phyloP scores from a whole-genome alignment of 1,140 invertebrate species.

The Sitophilus oryzae region DNA sequence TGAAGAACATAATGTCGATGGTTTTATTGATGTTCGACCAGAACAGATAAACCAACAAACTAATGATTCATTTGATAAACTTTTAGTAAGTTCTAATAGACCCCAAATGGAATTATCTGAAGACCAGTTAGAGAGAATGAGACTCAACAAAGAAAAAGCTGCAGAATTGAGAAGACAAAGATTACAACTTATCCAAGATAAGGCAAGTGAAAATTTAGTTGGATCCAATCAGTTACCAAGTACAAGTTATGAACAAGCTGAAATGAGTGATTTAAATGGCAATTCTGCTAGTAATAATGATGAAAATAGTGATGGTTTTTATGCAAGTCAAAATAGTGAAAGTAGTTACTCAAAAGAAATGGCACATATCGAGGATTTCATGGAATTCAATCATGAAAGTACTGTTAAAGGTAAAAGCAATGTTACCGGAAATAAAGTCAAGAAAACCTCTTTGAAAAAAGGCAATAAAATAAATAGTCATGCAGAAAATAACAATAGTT shows the following conservation, averaged over 20 bases:
- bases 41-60: conserved; percentile 14
- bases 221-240: background rate
- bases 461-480: background rate
- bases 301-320: background rate
- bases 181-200: conserved; percentile 26
- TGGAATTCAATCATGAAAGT: conserved; percentile 5
- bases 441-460: background rate
- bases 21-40: conserved; percentile 18
- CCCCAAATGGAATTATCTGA: conserved; percentile 28
- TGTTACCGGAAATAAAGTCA: background rate
- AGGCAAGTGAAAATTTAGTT: conserved; percentile 21
- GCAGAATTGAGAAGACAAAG: conserved; percentile 33
- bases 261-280: background rate
- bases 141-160: conserved; percentile 35
- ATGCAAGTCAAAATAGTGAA: background rate
- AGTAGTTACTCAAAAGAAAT: background rate
- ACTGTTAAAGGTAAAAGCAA: conserved; percentile 4
- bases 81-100: conserved; percentile 9
- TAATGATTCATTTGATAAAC: conserved; percentile 28
- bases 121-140: conserved; percentile 37
- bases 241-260: background rate
- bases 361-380: background rate
- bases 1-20: conserved; percentile 26
- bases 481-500: background rate
- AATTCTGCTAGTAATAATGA: background rate